Evolutionary conservation across 2,888 invertebrate species (phyloP).

Genomic region (Listrodromus nycthemerus): DNA sequence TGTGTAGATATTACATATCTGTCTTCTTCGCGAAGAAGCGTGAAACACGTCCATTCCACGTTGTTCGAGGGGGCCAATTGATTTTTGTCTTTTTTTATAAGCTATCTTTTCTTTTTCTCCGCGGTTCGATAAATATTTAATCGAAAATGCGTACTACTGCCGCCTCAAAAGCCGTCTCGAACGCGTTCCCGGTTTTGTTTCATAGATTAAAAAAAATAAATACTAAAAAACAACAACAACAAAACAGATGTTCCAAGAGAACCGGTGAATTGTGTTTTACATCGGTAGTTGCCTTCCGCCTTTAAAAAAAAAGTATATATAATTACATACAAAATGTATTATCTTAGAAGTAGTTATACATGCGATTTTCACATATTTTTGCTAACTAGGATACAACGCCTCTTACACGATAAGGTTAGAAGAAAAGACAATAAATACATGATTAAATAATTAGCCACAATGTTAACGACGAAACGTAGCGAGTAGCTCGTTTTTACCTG

Average conservation of each 20-base stretch:
- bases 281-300: slow-evolving; percentile 39
- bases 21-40: slow-evolving; percentile 53
- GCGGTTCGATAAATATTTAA: not conserved
- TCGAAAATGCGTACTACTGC: slow-evolving; percentile 17
- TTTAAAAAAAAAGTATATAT: slow-evolving; percentile 33
- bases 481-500: slow-evolving; percentile 11
- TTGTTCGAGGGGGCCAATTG: slow-evolving; percentile 54
- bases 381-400: slow-evolving; percentile 49
- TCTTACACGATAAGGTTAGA: slow-evolving; percentile 52
- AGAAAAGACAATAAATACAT: slow-evolving; percentile 61
- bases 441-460: slow-evolving; percentile 51
- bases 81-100: slow-evolving; percentile 35
- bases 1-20: slow-evolving; percentile 70
- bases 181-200: slow-evolving; percentile 36
- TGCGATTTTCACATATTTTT: slow-evolving; percentile 23
- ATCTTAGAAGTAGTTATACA: slow-evolving; percentile 20
- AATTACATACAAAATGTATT: slow-evolving; percentile 48
- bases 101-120: not conserved
- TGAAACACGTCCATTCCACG: slow-evolving; percentile 67
- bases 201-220: slow-evolving; percentile 1
- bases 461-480: slow-evolving; percentile 30
- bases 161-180: slow-evolving; percentile 46
- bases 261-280: slow-evolving; percentile 30
- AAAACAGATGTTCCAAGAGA: slow-evolving; percentile 9
- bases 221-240: not conserved